phyloP scores from a whole-genome alignment of 2,888 invertebrate genomes.

The Lutraria lutraria region DNA sequence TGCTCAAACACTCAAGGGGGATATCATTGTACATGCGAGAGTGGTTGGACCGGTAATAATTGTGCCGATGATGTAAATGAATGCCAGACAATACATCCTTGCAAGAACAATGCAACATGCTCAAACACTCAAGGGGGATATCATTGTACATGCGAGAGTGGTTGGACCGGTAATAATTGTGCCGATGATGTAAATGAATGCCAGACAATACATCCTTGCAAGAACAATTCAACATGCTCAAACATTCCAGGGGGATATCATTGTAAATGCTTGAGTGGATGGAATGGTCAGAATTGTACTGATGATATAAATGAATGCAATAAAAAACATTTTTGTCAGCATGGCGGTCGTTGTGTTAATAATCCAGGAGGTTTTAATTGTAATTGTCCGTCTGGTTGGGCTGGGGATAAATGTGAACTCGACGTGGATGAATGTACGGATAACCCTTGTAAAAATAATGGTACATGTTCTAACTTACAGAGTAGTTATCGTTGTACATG shows the following conservation, averaged over 20 bases:
- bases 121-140: too few species aligned
- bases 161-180: slow-evolving; percentile 4
- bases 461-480: slow-evolving; percentile 19
- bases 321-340: background rate
- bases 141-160: too few species aligned
- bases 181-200: slow-evolving; percentile 29
- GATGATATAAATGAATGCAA: background rate
- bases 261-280: background rate
- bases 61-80: slow-evolving; percentile 3
- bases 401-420: slow-evolving; percentile 18
- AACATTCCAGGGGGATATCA: background rate
- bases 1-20: background rate
- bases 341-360: slow-evolving; percentile 5
- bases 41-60: slow-evolving; percentile 20
- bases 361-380: slow-evolving; percentile 14
- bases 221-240: background rate
- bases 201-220: background rate
- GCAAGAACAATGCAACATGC: too few species aligned
- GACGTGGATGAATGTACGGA: slow-evolving; percentile 31
- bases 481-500: slow-evolving; percentile 32
- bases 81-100: background rate
- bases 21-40: background rate
- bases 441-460: slow-evolving; percentile 24
- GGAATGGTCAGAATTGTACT: slow-evolving; percentile 28
- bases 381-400: slow-evolving; percentile 28